Evolutionary conservation across 2,888 invertebrate genomes (phyloP).

Genomic region (Drosophila peninsularis): DNA sequence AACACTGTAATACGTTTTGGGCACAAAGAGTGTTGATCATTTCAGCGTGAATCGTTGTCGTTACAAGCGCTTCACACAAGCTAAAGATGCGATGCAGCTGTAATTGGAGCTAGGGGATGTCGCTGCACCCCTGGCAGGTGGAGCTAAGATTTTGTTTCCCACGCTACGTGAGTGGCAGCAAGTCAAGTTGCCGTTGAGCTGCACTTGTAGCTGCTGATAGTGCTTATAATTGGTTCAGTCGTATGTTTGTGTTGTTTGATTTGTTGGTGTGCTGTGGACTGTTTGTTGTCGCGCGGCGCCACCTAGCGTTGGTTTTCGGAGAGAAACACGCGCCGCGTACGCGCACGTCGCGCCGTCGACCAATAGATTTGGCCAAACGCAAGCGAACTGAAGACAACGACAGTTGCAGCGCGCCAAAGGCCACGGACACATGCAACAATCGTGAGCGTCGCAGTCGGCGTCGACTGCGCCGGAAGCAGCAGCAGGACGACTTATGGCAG

Average conservation of each 20-base stretch:
- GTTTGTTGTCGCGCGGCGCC: slow-evolving; percentile 52
- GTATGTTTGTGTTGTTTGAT: slow-evolving; percentile 1
- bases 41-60: neutral
- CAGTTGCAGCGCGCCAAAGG: slow-evolving; percentile 74
- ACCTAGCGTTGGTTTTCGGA: slow-evolving; percentile 40
- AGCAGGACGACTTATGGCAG: slow-evolving; percentile 66
- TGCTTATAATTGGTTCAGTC: slow-evolving; percentile 15
- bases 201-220: slow-evolving; percentile 1
- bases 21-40: slow-evolving; percentile 6
- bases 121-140: neutral
- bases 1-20: neutral
- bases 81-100: neutral
- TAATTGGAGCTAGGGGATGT: neutral
- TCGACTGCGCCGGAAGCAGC: slow-evolving; percentile 53
- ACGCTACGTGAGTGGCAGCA: neutral
- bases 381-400: slow-evolving; percentile 75
- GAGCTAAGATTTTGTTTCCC: neutral
- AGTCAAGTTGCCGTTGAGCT: slow-evolving; percentile 7
- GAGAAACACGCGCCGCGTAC: slow-evolving; percentile 49
- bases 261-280: neutral
- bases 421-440: slow-evolving; percentile 73
- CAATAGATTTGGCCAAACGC: slow-evolving; percentile 77
- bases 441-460: slow-evolving; percentile 44
- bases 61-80: neutral
- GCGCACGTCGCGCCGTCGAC: slow-evolving; percentile 70